Base-by-base conservation (phyloP, 1,140 invertebrate species). In the Hesperophylax magnus region DNA sequence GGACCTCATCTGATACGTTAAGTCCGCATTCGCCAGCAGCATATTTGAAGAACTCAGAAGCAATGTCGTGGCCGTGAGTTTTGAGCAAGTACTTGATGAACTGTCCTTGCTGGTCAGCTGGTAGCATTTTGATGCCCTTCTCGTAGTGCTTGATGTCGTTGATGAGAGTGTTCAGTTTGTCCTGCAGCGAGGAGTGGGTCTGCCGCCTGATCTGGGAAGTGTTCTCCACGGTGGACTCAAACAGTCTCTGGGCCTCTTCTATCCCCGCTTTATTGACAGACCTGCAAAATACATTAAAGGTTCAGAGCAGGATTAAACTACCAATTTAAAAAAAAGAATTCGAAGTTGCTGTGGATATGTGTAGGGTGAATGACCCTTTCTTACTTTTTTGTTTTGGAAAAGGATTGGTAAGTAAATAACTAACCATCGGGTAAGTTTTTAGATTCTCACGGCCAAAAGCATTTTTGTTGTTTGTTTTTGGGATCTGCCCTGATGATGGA, bases 41-140 rank as follows among this genome's bases (percentile, higher is more conserved):
- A 86, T 95, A 93, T 84, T 93, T 93, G 72, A 94, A 92, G 67
- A 98, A 91, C 83, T 96, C 93, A 83, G 94, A 95, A n/a, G 94
- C 91, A 77, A 98, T 92, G 86, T 98, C 97, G 67, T 93, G 92
- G 54, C 95, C 96, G 60, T 97, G 87, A 3, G 95, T 94, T 88
- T 96, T 97, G 17, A 98, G 86, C 24, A 98, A 87, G 89, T 98
- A 97, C 86, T 96, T 97, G 0, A 90, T 88, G 67, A 98, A 89
- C 69, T 94, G 92, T 1, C 87, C 53, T 86, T 97, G 94, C 61
- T 92, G 88, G 63, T 93, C 87, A 80, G 84, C 80, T 27, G 91
- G 86, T 17, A 93, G 89, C 77, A 91, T 87, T 87, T 96, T 97
- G 0, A 97, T 89, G 6, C 95, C 96, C 88, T 97, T 98, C 77